A percentile compares a stretch with the other conserved stretches of the same genome.
These are phyloP conservation scores for Saccopteryx bilineata DNA, from an alignment of 2,113 vertebrate genomes.

Conservation along the genomic window DNA sequence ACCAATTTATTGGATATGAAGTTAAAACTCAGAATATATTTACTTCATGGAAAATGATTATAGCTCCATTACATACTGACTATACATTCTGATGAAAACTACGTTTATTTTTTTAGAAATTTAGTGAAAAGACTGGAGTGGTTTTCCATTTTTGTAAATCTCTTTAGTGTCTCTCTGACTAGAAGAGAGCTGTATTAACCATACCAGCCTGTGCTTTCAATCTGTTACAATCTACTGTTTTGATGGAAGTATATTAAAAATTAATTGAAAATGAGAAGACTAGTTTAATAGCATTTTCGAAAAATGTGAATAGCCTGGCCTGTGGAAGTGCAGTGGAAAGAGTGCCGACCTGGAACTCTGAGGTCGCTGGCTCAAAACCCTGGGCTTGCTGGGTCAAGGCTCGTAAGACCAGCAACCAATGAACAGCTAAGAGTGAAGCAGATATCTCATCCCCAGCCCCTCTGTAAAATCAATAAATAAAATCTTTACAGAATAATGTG, in stretches of 20 bases:
- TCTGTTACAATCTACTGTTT: neutral
- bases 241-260: conserved; percentile 14
- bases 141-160: neutral
- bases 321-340: too few species aligned
- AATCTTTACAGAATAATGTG: neutral
- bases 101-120: conserved; percentile 24
- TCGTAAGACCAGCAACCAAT: too few species aligned
- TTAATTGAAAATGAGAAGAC: neutral
- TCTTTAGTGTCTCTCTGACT: neutral
- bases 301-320: neutral
- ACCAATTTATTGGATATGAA: conserved; percentile 19
- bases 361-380: too few species aligned
- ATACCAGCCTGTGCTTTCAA: neutral
- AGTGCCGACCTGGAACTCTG: too few species aligned
- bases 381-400: too few species aligned
- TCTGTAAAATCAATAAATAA: too few species aligned
- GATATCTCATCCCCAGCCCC: too few species aligned
- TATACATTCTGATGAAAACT: conserved; percentile 11
- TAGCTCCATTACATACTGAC: neutral
- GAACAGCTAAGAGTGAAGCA: too few species aligned
- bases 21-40: neutral
- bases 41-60: neutral
- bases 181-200: neutral
- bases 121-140: neutral
- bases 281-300: conserved; percentile 9